Evolutionary conservation across 1,140 invertebrate species (phyloP).

Genomic region (Macrosteles quadrilineatus): DNA sequence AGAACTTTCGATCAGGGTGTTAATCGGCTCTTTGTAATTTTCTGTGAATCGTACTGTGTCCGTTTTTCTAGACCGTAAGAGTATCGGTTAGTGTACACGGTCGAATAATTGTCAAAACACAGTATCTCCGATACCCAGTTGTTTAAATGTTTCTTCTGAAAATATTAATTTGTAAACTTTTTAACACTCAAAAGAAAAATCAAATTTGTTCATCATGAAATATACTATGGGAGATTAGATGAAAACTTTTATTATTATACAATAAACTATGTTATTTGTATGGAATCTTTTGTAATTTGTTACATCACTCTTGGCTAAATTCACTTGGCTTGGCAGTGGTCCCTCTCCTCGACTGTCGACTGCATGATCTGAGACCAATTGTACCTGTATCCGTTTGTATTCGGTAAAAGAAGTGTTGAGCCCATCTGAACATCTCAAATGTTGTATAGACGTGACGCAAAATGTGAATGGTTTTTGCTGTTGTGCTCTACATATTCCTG

Average conservation of each 20-base stretch:
- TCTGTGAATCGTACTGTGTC: slow-evolving; percentile 35
- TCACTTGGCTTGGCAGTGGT: background rate
- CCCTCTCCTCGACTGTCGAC: background rate
- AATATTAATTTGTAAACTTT: slow-evolving; percentile 2
- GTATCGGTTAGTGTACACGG: slow-evolving; percentile 10
- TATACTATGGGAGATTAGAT: slow-evolving; percentile 28
- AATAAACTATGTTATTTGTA: slow-evolving; percentile 32
- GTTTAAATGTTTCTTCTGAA: slow-evolving; percentile 15
- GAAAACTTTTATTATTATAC: slow-evolving; percentile 25
- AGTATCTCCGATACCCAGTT: background rate
- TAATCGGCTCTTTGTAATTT: slow-evolving; percentile 34
- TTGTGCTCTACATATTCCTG: slow-evolving; percentile 27
- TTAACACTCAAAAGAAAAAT: slow-evolving; percentile 19
- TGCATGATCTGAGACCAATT: background rate
- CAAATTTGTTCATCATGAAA: slow-evolving; percentile 19
- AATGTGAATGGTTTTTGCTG: slow-evolving; percentile 35
- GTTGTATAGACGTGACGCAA: slow-evolving; percentile 32
- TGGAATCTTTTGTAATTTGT: slow-evolving; percentile 28
- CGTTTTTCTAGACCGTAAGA: slow-evolving; percentile 30
- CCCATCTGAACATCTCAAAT: slow-evolving; percentile 6
- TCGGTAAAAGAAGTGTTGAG: slow-evolving; percentile 20
- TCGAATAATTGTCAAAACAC: background rate
- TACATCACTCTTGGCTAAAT: slow-evolving; percentile 22
- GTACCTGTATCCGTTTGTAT: background rate
- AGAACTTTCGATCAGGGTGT: slow-evolving; percentile 31